These are phyloP conservation scores for Pyrgus malvae DNA, from an alignment of 2,888 invertebrate species.

Conservation along the genomic window DNA sequence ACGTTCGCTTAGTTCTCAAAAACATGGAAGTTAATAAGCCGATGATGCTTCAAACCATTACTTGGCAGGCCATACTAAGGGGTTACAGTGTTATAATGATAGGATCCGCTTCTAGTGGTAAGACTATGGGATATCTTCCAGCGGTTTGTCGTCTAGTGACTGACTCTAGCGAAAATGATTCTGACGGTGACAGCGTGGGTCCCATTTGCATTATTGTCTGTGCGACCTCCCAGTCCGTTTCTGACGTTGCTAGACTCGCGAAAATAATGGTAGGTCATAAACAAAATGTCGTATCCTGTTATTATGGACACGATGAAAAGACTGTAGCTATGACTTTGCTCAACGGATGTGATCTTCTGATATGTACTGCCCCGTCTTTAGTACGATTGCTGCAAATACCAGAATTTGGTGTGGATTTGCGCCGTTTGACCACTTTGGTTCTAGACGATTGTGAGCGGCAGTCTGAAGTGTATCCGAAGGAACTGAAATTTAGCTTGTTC, in stretches of 20 bases:
- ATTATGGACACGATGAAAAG: constrained; percentile 64
- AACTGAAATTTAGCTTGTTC: constrained; percentile 64
- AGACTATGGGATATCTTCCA: constrained; percentile 87
- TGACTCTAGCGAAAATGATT: constrained; percentile 49
- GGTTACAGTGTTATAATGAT: constrained; percentile 85
- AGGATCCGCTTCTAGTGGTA: constrained; percentile 82
- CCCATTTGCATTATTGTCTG: constrained; percentile 86
- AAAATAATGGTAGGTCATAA: constrained; percentile 60
- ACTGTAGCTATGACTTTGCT: constrained; percentile 69
- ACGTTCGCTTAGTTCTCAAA: constrained; percentile 53
- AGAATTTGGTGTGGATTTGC: constrained; percentile 78
- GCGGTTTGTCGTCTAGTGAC: constrained; percentile 84
- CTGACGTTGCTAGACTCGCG: constrained; percentile 63
- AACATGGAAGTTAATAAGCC: constrained; percentile 61
- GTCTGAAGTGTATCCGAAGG: constrained; percentile 73
- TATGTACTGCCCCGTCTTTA: constrained; percentile 84
- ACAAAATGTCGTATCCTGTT: constrained; percentile 60
- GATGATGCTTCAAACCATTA: constrained; percentile 84
- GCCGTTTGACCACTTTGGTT: constrained; percentile 84
- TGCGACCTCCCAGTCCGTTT: constrained; percentile 81
- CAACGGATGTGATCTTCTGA: constrained; percentile 86
- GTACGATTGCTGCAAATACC: constrained; percentile 64
- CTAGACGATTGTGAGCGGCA: constrained; percentile 87
- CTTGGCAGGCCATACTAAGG: constrained; percentile 86
- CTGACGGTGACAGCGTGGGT: constrained; percentile 65